These are phyloP conservation scores for Dolichallabes microphthalmus DNA, from an alignment of 2,113 vertebrate genomes.

Conservation along the genomic window DNA sequence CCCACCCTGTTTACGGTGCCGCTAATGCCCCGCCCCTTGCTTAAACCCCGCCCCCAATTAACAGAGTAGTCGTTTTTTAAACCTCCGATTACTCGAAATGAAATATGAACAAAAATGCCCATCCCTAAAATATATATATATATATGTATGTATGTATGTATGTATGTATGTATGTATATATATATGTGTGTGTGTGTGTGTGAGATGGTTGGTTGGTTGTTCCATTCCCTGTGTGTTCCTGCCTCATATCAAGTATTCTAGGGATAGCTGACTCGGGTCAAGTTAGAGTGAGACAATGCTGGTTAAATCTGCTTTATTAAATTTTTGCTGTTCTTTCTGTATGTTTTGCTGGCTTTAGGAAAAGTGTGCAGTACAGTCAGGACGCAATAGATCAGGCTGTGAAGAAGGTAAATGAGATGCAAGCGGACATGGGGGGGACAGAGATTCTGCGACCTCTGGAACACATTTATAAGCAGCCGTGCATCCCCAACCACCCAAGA, in stretches of 20 bases:
- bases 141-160: too few species aligned
- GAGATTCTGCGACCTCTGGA: slow-evolving; percentile 75
- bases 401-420: slow-evolving; percentile 62
- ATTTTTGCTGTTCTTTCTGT: background rate
- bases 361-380: slow-evolving; percentile 79
- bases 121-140: too few species aligned
- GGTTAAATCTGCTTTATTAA: background rate
- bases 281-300: background rate
- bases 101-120: too few species aligned
- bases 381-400: slow-evolving; percentile 74
- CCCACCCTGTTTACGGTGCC: too few species aligned
- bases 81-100: too few species aligned
- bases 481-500: slow-evolving; percentile 66
- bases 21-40: too few species aligned
- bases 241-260: background rate
- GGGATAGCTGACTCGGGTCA: background rate
- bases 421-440: slow-evolving; percentile 75
- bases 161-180: too few species aligned
- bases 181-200: background rate
- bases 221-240: background rate
- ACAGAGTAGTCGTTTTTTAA: too few species aligned
- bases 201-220: background rate
- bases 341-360: slow-evolving; percentile 58
- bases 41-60: too few species aligned
- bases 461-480: slow-evolving; percentile 71